Evolutionary conservation across 2,113 vertebrate species (phyloP).

Genomic region (Anas platyrhynchos): DNA sequence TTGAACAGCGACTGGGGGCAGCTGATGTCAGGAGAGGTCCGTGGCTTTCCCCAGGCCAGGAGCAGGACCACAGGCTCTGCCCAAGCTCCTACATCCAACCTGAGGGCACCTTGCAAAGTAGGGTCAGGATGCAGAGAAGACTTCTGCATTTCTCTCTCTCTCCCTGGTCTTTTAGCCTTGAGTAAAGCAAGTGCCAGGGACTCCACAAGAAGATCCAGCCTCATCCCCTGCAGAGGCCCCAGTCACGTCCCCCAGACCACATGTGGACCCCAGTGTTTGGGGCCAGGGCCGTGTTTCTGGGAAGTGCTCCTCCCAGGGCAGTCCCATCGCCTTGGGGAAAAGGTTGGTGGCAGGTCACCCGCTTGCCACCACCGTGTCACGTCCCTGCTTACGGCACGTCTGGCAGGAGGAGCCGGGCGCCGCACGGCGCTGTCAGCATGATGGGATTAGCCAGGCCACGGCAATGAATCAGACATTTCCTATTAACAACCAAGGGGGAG

Average conservation of each 20-base stretch:
- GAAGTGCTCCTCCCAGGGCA: background rate
- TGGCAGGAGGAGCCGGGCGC: background rate
- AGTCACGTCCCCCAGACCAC: background rate
- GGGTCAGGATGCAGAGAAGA: background rate
- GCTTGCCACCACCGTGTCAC: background rate
- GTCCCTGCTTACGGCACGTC: background rate
- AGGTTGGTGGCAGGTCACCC: background rate
- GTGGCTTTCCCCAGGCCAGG: background rate
- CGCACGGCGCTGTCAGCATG: background rate
- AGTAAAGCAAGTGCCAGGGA: background rate
- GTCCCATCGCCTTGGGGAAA: background rate
- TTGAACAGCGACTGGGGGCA: background rate
- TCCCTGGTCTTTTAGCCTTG: background rate
- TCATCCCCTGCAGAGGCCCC: background rate
- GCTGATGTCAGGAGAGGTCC: background rate
- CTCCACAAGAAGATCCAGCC: background rate
- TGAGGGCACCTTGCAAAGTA: background rate
- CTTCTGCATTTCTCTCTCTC: background rate
- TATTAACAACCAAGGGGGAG: background rate
- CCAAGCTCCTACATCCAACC: fast-evolving
- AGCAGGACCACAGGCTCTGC: background rate
- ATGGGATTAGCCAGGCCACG: background rate
- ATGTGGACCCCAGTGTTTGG: fast-evolving
- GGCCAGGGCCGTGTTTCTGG: background rate
- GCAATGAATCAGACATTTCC: background rate